A percentile compares a stretch with the other conserved stretches of the same genome.
Evolutionary conservation across 2,888 invertebrate species (phyloP).

Genomic region (Crepidodera aurea): DNA sequence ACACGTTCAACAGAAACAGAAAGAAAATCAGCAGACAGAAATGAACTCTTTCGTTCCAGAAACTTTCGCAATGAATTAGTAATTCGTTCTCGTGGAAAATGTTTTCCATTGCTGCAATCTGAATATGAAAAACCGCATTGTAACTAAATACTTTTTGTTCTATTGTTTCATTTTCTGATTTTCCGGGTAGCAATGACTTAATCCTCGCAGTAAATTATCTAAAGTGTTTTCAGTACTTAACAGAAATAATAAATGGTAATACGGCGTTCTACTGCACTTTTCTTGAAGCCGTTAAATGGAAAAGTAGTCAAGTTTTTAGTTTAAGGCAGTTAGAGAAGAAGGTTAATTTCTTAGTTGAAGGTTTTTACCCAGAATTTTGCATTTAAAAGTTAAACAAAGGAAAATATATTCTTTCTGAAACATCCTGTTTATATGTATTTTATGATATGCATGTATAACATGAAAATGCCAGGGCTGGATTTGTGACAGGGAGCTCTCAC

Average conservation of each 20-base stretch:
- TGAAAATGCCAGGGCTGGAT: no score
- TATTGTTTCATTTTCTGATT: constrained; percentile 8
- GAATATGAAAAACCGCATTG: constrained; percentile 11
- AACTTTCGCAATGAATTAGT: constrained; percentile 4
- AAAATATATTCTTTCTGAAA: no score
- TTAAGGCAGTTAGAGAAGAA: no score
- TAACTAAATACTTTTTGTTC: background rate
- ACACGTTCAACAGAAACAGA: no score
- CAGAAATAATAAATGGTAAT: constrained; percentile 1
- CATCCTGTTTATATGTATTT: no score
- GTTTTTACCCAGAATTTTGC: no score
- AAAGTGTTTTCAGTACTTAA: constrained; percentile 3
- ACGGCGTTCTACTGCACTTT: background rate
- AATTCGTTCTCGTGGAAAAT: constrained; percentile 1
- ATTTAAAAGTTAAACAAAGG: no score
- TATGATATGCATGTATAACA: no score
- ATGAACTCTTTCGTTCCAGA: background rate
- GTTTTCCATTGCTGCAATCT: constrained; percentile 1
- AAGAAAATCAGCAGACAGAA: constrained; percentile 1
- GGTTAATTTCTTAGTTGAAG: no score
- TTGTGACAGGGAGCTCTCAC: no score
- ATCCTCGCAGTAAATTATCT: constrained; percentile 9
- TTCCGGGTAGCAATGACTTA: constrained; percentile 5
- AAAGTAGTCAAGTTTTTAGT: background rate
- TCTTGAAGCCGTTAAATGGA: background rate